Percentiles rank a stretch among this genome's conserved stretches.
Evolutionary conservation across 2,888 invertebrate species (phyloP).

Genomic region (Mythimna albipuncta): DNA sequence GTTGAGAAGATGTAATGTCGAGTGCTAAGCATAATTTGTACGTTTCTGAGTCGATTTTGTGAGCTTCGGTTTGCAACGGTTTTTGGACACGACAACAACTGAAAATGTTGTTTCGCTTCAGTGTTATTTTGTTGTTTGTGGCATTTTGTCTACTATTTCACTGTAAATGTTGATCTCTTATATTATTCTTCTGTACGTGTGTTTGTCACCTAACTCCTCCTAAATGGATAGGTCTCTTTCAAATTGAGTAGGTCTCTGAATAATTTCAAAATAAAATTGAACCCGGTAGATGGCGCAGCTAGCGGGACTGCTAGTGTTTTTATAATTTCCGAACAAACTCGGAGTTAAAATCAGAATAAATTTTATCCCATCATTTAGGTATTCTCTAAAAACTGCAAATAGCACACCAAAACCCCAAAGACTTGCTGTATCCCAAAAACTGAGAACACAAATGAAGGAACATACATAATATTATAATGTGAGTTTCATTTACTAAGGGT

Average conservation of each 20-base stretch:
- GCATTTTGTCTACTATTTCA: background rate
- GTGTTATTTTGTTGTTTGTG: background rate
- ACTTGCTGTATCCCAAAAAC: too few relatives aligned
- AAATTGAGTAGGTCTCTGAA: too few relatives aligned
- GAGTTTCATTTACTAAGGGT: too few relatives aligned
- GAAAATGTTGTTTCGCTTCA: constrained; percentile 1
- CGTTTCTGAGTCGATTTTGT: constrained; percentile 23
- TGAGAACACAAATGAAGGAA: too few relatives aligned
- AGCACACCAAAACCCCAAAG: constrained; percentile 1
- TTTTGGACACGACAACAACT: constrained; percentile 4
- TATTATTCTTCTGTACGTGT: too few relatives aligned
- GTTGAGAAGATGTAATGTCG: constrained; percentile 48
- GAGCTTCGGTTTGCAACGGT: constrained; percentile 26
- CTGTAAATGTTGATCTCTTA: background rate
- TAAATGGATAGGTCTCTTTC: too few relatives aligned
- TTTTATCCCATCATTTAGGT: background rate
- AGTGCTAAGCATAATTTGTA: constrained; percentile 26
- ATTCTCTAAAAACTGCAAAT: background rate
- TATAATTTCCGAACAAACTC: background rate
- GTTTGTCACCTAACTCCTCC: too few relatives aligned
- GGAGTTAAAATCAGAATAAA: background rate
- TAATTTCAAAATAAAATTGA: too few relatives aligned
- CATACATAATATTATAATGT: too few relatives aligned
- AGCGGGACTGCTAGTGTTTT: background rate
- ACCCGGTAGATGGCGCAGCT: too few relatives aligned